phyloP scores from a whole-genome alignment of 2,113 vertebrate genomes.

The Plecturocebus donacophilus region DNA sequence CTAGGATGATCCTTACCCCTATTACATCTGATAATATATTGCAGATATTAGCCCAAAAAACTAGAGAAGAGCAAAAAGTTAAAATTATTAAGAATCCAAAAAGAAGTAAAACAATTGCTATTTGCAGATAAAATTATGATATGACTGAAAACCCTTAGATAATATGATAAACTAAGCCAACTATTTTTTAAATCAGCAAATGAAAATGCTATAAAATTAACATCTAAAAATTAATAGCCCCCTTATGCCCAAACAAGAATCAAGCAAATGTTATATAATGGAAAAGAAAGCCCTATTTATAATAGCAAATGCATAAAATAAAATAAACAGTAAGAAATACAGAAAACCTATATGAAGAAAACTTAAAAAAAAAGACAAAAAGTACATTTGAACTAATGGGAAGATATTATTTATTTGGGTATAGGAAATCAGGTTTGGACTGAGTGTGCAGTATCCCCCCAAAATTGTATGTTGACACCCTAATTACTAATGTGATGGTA shows the following conservation, averaged over 20 bases:
- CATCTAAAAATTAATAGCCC: background rate
- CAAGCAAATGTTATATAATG: background rate
- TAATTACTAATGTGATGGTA: background rate
- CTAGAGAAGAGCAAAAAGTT: background rate
- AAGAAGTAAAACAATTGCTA: background rate
- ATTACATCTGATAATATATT: background rate
- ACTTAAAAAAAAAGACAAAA: background rate
- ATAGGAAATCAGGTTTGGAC: background rate
- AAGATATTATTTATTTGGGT: background rate
- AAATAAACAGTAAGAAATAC: background rate
- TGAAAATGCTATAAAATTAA: background rate
- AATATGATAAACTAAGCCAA: background rate
- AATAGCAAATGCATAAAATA: background rate
- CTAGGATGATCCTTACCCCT: background rate
- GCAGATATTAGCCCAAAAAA: background rate
- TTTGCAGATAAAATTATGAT: too few species aligned
- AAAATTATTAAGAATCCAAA: background rate
- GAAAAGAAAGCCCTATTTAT: background rate
- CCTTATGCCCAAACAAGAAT: background rate
- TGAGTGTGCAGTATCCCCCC: background rate
- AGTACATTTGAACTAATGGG: background rate
- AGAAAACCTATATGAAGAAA: background rate
- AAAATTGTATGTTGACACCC: background rate
- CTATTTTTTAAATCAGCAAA: background rate
- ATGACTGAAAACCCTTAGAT: background rate